Percentiles rank a stretch among this genome's conserved stretches.
phyloP scores from a whole-genome alignment of 2,113 vertebrate species.

The Platycercus adscitus region DNA sequence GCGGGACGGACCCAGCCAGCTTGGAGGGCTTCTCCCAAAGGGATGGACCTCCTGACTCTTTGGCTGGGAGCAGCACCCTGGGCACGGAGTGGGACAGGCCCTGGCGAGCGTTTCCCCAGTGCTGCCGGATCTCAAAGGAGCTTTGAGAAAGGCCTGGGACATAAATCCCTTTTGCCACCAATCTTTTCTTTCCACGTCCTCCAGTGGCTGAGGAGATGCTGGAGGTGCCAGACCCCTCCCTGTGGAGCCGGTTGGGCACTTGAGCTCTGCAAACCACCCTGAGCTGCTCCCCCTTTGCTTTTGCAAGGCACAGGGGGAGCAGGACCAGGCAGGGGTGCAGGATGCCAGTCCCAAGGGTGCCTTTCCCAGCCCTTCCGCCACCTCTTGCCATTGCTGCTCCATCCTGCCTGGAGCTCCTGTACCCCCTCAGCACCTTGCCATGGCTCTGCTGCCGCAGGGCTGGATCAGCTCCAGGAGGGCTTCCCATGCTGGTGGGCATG shows the following conservation, averaged over 20 bases:
- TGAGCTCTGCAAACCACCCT: not conserved
- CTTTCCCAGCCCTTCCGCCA: fast-evolving
- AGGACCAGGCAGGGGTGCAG: not conserved
- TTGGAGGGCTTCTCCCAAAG: not conserved
- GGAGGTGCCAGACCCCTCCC: not conserved
- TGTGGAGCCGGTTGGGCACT: fast-evolving
- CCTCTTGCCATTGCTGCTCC: not conserved
- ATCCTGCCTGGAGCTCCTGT: not conserved
- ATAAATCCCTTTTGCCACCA: not conserved
- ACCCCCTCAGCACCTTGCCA: not conserved
- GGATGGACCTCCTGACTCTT: not conserved
- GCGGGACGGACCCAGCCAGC: not conserved
- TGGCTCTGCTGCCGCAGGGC: not conserved
- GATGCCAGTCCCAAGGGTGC: not conserved
- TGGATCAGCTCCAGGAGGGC: no score
- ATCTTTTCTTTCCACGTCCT: not conserved
- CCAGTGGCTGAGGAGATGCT: not conserved
- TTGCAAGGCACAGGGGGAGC: not conserved
- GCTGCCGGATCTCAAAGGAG: not conserved
- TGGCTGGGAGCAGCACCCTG: not conserved
- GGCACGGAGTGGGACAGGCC: not conserved
- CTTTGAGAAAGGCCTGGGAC: not conserved
- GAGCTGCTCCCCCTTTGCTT: not conserved
- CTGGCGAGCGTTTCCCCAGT: fast-evolving
- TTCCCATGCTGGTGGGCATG: not conserved